Evolutionary conservation across 1,140 invertebrate species (phyloP).

Genomic region (Drosophila rhopaloa): DNA sequence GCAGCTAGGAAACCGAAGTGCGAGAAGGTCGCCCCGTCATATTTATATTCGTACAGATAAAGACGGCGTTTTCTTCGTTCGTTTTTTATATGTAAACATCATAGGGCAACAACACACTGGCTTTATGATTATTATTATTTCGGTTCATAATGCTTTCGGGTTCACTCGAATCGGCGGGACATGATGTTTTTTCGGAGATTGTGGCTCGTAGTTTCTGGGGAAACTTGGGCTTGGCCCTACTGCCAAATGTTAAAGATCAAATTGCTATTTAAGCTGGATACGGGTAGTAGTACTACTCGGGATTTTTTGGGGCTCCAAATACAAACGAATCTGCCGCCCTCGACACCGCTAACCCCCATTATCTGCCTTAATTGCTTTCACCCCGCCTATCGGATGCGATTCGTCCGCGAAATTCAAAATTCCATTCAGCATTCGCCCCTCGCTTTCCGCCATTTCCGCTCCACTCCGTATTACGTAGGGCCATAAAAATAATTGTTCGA

Average conservation of each 20-base stretch:
- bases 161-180: constrained; percentile 34
- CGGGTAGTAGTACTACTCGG: not conserved
- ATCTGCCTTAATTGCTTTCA: constrained; percentile 50
- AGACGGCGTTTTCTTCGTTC: constrained; percentile 6
- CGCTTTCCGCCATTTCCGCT: constrained; percentile 44
- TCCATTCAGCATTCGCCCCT: constrained; percentile 14
- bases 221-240: constrained; percentile 30
- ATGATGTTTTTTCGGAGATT: constrained; percentile 21
- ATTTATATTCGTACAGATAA: constrained; percentile 28
- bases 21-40: constrained; percentile 35
- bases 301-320: constrained; percentile 1
- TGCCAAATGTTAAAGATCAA: constrained; percentile 34
- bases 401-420: constrained; percentile 1
- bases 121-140: constrained; percentile 47
- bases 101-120: constrained; percentile 36
- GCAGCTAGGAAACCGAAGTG: constrained; percentile 23
- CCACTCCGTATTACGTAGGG: constrained; percentile 25
- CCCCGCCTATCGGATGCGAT: constrained; percentile 20
- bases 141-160: constrained; percentile 24
- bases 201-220: constrained; percentile 23
- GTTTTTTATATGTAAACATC: constrained; percentile 63
- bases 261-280: constrained; percentile 12
- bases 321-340: constrained; percentile 32
- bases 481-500: constrained; percentile 47
- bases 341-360: constrained; percentile 52